Base-by-base conservation (phyloP, 2,888 invertebrate species). In the Mylabris sibirica region DNA sequence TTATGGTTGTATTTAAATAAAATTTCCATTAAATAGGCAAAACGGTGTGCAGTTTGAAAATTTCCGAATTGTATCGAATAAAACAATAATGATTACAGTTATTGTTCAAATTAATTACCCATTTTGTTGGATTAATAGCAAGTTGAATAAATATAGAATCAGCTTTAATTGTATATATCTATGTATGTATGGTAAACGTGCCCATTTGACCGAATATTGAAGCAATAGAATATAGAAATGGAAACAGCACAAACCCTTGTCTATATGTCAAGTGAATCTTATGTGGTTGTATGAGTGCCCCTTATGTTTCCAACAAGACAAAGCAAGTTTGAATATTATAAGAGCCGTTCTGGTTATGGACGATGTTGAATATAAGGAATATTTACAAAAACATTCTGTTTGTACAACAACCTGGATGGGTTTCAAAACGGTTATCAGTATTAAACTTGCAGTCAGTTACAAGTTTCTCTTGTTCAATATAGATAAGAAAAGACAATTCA, bases 221-320 rank as follows among this genome's bases (percentile, higher is more conserved):
- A 20, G n/a, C 20, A 49, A 8, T 49, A 20, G 41, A 41, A 35
- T 26, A 63, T n/a, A n/a, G 65, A 59, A 65, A 61, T 62, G 69
- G 69, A 69, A 69, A 69, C 67, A 62, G 11, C 44, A 41, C 61
- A 62, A 64, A 59, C 64, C 34, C 64, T 66, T 49, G 49, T 49
- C 59, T 63, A 66, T 63, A 66, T 64, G 62, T 69, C 66, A 64
- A 69, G 69, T 60, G 66, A 59, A 61, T 34, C 66, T 67, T 69
- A 8, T 30, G 66, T 59, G 67, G 59, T 62, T 64, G 66, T 64
- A 69, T 61, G 64, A 69, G 69, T 69, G 64, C 63, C 66, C 66
- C 69, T 69, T 53, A 30, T 69, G 66, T 69, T 59, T 64, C 67
- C 69, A 69, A 69, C 66, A 49, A 69, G 66, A 49, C 20, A 49